Evolutionary conservation across 2,888 invertebrate species (phyloP), one percentile per base, ranked within the genome.

Genomic region (Limnephilus marmoratus): DNA sequence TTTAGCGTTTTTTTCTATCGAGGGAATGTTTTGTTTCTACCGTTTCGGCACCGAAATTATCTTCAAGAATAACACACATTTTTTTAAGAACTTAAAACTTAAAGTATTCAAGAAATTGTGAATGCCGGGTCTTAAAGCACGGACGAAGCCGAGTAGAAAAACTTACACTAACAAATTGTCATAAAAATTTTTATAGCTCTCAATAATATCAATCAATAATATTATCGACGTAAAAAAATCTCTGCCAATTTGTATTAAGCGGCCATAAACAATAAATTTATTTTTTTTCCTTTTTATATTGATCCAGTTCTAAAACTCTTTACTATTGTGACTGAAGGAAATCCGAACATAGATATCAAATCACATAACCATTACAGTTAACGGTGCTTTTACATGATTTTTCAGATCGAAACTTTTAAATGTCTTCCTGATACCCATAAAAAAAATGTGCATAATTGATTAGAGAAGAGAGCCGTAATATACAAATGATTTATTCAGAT

Each of bases 341-440:
- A 92, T 90, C 90, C 81, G 81, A 87, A 15, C 49, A 49, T 82
- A n/a, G 49, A 31, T 45, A 37, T 85, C 87, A 92, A 92, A 92
- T 92, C 87, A 90, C 82, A 37, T 87, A 90, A 92, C 90, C 87
- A 87, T 92, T 90, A 86, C 49, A 68, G 68, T n/a, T 86, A 86
- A 86, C 86, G 45, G 49, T 45, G 86, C 29, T 86, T 86, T 45
- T 49, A 45, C 45, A n/a, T 86, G 86, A 24, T 29, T 45, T 45
- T 45, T 86, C 24, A 24, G 68, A 9, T 68, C 68, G 24, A 68
- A 68, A n/a, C 68, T 68, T n/a, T 68, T 18, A 9, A n/a, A 68
- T n/a, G 24, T 68, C 9, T 68, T 24, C 24, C 68, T 68, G 68
- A 68, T 68, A 68, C 24, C 24, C 24, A 68, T 68, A 53, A 15